These are phyloP conservation scores for Agonopterix heracliana DNA, from an alignment of 2,888 invertebrate species.

Conservation along the genomic window DNA sequence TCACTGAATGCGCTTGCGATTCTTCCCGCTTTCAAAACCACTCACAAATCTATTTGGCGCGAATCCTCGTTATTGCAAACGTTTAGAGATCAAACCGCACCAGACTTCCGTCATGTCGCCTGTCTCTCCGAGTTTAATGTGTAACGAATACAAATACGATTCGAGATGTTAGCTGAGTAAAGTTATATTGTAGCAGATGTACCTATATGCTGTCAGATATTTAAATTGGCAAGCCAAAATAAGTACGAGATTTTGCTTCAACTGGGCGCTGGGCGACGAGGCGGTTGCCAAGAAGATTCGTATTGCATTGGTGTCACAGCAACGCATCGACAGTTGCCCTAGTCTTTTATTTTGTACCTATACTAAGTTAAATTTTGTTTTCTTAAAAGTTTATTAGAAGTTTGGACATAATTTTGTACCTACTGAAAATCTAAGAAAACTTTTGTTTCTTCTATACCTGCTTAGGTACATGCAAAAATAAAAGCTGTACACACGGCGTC, in stretches of 20 bases:
- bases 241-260: conserved; percentile 74
- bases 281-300: conserved; percentile 67
- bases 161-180: conserved; percentile 27
- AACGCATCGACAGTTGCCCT: conserved; percentile 21
- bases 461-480: no score
- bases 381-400: neutral
- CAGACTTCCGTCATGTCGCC: conserved; percentile 30
- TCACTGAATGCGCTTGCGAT: conserved; percentile 18
- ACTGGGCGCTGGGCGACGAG: conserved; percentile 53
- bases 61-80: conserved; percentile 26
- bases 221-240: conserved; percentile 74
- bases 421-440: no score
- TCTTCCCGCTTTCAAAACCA: conserved; percentile 22
- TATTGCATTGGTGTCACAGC: conserved; percentile 61
- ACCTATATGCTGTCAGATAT: conserved; percentile 43
- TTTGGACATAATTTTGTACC: no score
- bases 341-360: neutral
- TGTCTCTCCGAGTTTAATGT: conserved; percentile 26
- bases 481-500: no score
- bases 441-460: no score
- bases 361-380: neutral
- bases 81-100: conserved; percentile 18
- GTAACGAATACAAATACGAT: conserved; percentile 31
- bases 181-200: conserved; percentile 32
- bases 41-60: conserved; percentile 41